Base-by-base conservation (phyloP, 2,888 invertebrate genomes). In the Drosophila rellima region DNA sequence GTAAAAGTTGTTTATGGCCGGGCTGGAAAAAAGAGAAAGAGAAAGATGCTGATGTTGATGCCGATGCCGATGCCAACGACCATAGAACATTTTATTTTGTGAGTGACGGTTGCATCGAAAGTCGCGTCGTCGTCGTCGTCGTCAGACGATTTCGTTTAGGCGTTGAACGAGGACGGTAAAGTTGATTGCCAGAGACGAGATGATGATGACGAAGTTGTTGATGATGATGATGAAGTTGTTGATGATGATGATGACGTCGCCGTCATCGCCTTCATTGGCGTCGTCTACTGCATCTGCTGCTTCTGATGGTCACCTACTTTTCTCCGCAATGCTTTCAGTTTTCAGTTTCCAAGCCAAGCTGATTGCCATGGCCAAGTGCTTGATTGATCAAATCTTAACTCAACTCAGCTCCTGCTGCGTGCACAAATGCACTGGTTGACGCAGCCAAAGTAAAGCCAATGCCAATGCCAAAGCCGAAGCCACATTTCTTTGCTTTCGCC, bases 1-100 rank as follows among this genome's bases (percentile, higher is more conserved):
- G 85, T 86, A 86, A 86, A 86, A 86, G 85, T 86, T 86, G 85
- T 87, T 87, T 87, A 87, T 79, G 85, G 68, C 66, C 77, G 54
- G 48, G 48, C 55, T 33, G 26, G 26, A 26, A 50, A 72, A 82
- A 63, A 79, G 61, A 78, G 67, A 85, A 70, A 78, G 77, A 85
- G 76, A 84, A 73, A 82, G 83, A 84, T 74, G 69, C 67, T 62
- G 72, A 84, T 74, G 69, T 65, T 62, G 72, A 6, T 23, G 23
- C 23, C 7, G 23, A 23, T 26, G 69, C 69, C 56, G 72, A 79
- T 77, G 70, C 55, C 65, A 62, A 55, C 56, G 67, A 66, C 75
- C 76, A 80, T 82, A 83, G 86, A 86, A 85, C 80, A 78, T 80
- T 81, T 78, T 70, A 78, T 80, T 81, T 78, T 70, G 68, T 63